Conservation (phyloP, 2,888 invertebrate species). For the Keiferia lycopersicella region DNA sequence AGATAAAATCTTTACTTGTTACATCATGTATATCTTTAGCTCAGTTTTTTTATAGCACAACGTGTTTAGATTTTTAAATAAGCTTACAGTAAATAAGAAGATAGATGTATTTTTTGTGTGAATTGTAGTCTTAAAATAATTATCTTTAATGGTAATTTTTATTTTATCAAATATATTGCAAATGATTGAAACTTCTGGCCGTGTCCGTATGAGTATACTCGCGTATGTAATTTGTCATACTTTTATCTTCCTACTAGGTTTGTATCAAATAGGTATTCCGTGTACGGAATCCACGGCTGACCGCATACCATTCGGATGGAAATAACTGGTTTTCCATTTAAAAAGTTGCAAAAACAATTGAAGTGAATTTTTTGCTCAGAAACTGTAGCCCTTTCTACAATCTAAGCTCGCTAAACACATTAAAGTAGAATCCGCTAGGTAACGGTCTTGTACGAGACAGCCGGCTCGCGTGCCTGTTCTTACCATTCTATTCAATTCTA, state of each 20-base stretch:
- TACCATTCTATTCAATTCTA: slow-evolving; percentile 21
- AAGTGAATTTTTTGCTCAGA: too few species aligned
- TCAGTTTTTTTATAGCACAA: background rate
- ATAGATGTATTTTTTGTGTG: background rate
- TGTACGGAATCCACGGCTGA: too few species aligned
- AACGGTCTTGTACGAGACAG: slow-evolving; percentile 36
- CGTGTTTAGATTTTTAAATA: background rate
- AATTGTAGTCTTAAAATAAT: too few species aligned
- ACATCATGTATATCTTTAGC: background rate
- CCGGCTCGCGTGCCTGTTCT: background rate
- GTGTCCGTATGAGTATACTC: too few species aligned
- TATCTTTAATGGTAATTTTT: too few species aligned
- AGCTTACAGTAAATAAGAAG: background rate
- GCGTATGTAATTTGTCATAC: background rate
- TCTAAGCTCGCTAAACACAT: slow-evolving; percentile 2
- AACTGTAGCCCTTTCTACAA: background rate
- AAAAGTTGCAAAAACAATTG: too few species aligned
- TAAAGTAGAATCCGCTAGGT: slow-evolving; percentile 42
- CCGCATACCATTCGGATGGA: too few species aligned
- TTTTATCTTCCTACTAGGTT: too few species aligned
- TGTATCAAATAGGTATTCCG: too few species aligned
- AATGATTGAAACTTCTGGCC: too few species aligned
- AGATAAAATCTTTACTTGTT: slow-evolving; percentile 7
- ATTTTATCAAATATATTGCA: too few species aligned
- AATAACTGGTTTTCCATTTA: too few species aligned